Conservation (phyloP, 2,113 vertebrate genomes). For the Microcebus lehilahytsara region DNA sequence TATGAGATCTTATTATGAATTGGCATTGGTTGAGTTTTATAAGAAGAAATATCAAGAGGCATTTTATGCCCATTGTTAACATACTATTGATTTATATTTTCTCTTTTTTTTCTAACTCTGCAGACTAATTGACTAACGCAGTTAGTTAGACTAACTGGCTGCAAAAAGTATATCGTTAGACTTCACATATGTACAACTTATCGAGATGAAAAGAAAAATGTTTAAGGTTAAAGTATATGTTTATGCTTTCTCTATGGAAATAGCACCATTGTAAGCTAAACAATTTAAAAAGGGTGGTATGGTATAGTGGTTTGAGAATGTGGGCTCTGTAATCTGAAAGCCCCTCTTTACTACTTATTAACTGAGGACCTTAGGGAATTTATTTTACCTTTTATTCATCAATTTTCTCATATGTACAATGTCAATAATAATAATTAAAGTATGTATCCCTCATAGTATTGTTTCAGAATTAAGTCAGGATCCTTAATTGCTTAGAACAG, state of each 20-base stretch:
- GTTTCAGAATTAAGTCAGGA: not conserved
- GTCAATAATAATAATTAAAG: not conserved
- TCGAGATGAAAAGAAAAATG: not conserved
- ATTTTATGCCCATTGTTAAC: slow-evolving; percentile 58
- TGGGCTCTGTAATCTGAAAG: not conserved
- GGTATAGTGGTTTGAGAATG: not conserved
- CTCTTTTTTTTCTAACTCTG: not conserved
- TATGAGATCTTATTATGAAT: not conserved
- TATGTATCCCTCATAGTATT: not conserved
- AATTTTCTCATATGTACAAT: not conserved
- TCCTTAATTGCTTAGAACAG: not conserved
- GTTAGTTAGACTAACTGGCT: not conserved
- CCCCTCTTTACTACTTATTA: not conserved
- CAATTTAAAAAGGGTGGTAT: not conserved
- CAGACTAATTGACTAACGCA: not conserved
- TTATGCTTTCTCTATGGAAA: not conserved
- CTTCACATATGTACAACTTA: not conserved
- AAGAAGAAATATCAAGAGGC: slow-evolving; percentile 57
- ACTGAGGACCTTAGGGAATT: not conserved
- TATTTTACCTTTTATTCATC: not conserved
- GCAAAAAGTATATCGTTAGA: not conserved
- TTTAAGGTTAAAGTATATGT: not conserved
- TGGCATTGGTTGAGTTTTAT: not conserved
- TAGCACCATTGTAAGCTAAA: not conserved
- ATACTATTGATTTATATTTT: slow-evolving; percentile 59